Conservation (phyloP, 2,888 invertebrate genomes). For the Dermolepida albohirtum region DNA sequence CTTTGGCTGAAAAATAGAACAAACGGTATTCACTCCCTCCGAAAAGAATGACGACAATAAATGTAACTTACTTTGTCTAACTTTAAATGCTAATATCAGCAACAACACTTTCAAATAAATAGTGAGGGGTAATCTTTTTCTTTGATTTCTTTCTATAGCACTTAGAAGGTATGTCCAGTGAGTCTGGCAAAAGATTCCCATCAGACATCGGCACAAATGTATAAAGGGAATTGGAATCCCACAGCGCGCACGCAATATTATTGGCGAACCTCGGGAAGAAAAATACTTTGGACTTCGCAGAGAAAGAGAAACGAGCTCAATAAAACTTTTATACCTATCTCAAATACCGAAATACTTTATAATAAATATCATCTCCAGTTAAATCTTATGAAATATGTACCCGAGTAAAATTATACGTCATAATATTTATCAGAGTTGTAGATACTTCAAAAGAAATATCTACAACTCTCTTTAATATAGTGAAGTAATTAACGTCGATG, state of each 20-base stretch:
- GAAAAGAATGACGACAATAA: neutral
- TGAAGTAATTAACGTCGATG: too few species aligned
- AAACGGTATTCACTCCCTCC: too few species aligned
- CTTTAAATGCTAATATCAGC: conserved; percentile 3
- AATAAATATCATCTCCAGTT: neutral
- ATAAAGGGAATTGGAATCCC: conserved; percentile 28
- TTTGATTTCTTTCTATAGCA: conserved; percentile 1
- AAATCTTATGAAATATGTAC: neutral
- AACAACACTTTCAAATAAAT: neutral
- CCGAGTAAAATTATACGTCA: neutral
- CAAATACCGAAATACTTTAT: too few species aligned
- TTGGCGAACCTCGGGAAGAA: conserved; percentile 15
- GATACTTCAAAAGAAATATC: too few species aligned
- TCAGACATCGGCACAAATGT: conserved; percentile 6
- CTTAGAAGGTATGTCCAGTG: conserved; percentile 5
- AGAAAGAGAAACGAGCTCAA: neutral
- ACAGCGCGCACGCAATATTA: conserved; percentile 22
- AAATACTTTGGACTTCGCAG: neutral
- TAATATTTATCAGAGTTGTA: too few species aligned
- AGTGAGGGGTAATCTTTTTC: neutral
- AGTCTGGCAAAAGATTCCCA: conserved; percentile 27
- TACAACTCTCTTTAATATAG: too few species aligned
- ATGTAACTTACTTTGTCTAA: neutral
- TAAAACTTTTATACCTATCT: conserved; percentile 20
- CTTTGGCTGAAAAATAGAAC: too few species aligned